Conservation (phyloP, 2,113 vertebrate species). For the Phodopus roborovskii region DNA sequence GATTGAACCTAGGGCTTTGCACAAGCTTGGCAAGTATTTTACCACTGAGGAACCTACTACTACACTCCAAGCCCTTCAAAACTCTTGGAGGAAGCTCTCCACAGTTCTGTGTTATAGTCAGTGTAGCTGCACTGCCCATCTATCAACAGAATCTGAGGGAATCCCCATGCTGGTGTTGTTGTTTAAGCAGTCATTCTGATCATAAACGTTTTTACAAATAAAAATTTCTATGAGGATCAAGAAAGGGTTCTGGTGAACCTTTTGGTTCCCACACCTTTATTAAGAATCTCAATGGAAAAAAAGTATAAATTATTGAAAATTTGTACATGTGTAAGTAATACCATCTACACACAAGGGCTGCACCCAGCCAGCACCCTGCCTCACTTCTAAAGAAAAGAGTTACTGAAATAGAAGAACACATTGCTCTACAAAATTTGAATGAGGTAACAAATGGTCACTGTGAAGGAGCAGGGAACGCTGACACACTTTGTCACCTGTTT, state of each 20-base stretch:
- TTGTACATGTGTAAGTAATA: neutral
- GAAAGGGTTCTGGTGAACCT: neutral
- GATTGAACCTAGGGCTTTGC: neutral
- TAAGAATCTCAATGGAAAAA: neutral
- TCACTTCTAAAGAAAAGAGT: neutral
- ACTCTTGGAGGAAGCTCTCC: neutral
- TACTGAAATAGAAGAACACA: neutral
- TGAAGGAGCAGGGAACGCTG: neutral
- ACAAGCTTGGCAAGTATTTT: neutral
- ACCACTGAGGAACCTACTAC: neutral
- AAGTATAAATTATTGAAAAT: neutral
- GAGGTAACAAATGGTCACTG: neutral
- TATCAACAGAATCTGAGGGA: neutral
- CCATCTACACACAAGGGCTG: neutral
- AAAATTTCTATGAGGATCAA: neutral
- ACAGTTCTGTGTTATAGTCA: neutral
- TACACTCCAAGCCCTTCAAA: neutral
- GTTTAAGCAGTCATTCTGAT: neutral
- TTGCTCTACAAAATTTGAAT: neutral
- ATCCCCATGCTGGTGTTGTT: neutral
- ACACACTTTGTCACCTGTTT: neutral
- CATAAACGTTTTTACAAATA: constrained; percentile 50
- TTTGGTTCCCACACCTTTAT: neutral
- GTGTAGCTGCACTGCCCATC: neutral
- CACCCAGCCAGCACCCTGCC: neutral